A percentile compares a stretch with the other conserved stretches of the same genome.
Conservation (phyloP, 2,113 vertebrate species). For the Monarcha castaneiventris region DNA sequence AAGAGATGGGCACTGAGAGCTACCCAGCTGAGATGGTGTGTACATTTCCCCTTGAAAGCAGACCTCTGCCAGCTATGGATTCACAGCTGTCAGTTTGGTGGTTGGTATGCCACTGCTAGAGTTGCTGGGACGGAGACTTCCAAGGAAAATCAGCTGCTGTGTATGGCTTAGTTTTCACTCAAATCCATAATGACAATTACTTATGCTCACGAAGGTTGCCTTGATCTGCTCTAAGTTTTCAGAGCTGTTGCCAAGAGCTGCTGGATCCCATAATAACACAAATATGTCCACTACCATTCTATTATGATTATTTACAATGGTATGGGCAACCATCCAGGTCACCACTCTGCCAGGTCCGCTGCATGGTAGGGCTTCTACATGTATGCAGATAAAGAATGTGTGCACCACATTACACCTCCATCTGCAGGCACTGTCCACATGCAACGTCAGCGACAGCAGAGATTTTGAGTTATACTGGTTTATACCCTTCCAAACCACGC, state of each 20-base stretch:
- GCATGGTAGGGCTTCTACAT: fast-evolving
- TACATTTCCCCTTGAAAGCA: not conserved
- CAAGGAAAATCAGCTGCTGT: not conserved
- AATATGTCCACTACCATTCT: not conserved
- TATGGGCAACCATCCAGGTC: not conserved
- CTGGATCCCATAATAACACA: not conserved
- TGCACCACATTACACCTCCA: not conserved
- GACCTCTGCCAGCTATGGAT: not conserved
- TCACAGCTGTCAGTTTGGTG: not conserved
- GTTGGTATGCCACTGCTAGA: not conserved
- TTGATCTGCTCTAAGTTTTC: not conserved
- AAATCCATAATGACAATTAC: not conserved
- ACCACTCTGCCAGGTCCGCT: not conserved
- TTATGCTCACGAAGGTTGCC: not conserved
- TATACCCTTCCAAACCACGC: fast-evolving
- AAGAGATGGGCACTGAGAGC: not conserved
- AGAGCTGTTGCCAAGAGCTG: not conserved
- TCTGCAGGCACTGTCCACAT: not conserved
- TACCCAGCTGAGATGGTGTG: not conserved
- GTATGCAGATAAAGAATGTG: not conserved
- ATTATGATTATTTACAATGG: not conserved
- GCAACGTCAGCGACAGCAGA: not conserved
- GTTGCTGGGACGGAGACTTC: not conserved
- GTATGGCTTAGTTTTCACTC: not conserved
- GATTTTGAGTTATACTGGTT: not conserved